Evolutionary conservation across 35 echinoderm and acorn worm genomes (phyloP), one percentile per base, ranked within the genome.

Genomic region (Diadema setosum): DNA sequence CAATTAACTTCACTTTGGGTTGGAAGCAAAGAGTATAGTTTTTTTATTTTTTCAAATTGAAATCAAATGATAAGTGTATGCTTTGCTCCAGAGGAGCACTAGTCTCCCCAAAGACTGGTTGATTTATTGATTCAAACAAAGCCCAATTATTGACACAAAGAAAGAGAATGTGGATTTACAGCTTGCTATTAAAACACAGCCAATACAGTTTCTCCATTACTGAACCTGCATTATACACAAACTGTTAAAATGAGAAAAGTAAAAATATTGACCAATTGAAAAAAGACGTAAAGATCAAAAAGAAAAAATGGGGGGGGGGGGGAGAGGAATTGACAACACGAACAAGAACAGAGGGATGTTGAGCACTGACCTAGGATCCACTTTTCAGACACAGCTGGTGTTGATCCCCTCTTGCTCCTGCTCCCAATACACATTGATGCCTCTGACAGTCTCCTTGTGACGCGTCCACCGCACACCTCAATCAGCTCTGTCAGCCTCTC

Each of bases 291-390:
- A n/a, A n/a, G n/a, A n/a, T n/a, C 21, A n/a, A 16, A 1, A 55
- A 16, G 49, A 55, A 16, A 55, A 55, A 55, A 55, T 55, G 49
- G 21, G 12, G 0, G 12, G 21, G 21, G 49, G 21, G 0, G 12
- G 21, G 30, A 5, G 37, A 67, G 26, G 63, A 26, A 33, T 15
- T n/a, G 21, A 32, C 61, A 65, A 59, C n/a, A n/a, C n/a, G n/a
- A n/a, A n/a, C n/a, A n/a, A n/a, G n/a, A n/a, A n/a, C n/a, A n/a
- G n/a, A n/a, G n/a, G n/a, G n/a, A n/a, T n/a, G n/a, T n/a, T n/a
- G n/a, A 65, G 11, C 29, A 43, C 84, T 83, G 44, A 93, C 91
- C 91, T 16, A 90, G 74, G 35, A 94, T 70, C 92, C 92, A 94
- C 15, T 61, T 89, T 31, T 94, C 92, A 81, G 82, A 42, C 14